phyloP scores from a whole-genome alignment of 2,888 invertebrate species.

The Drepanosiphum platanoidis region DNA sequence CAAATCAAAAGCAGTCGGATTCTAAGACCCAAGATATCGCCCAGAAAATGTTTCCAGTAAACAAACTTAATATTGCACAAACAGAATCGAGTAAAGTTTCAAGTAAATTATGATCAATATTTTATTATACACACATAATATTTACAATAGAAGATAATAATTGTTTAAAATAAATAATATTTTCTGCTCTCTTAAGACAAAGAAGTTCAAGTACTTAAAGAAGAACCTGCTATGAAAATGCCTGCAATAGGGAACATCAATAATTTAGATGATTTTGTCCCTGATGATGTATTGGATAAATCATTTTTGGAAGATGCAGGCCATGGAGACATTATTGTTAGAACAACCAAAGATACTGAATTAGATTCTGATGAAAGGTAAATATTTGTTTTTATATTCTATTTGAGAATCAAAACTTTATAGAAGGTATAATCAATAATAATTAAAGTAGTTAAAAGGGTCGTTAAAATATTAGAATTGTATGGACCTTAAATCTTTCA shows the following conservation, averaged over 20 bases:
- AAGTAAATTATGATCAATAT: neutral
- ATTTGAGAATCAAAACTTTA: too few relatives aligned
- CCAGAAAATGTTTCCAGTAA: slow-evolving; percentile 56
- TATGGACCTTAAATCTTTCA: too few relatives aligned
- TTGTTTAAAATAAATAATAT: neutral
- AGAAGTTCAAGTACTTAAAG: slow-evolving; percentile 1
- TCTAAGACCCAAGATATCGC: slow-evolving; percentile 53
- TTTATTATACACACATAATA: too few relatives aligned
- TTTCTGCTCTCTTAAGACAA: neutral
- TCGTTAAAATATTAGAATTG: too few relatives aligned
- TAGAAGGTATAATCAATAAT: too few relatives aligned
- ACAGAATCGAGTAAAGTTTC: slow-evolving; percentile 27
- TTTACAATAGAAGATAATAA: neutral
- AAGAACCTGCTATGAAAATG: slow-evolving; percentile 18
- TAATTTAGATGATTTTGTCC: slow-evolving; percentile 78
- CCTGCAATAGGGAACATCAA: slow-evolving; percentile 62
- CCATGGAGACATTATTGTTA: slow-evolving; percentile 66
- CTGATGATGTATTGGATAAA: slow-evolving; percentile 78
- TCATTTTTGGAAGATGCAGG: slow-evolving; percentile 79
- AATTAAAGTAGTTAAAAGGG: too few relatives aligned
- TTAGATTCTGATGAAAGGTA: slow-evolving; percentile 72
- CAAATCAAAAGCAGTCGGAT: slow-evolving; percentile 4
- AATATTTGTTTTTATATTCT: too few relatives aligned
- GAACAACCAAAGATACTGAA: slow-evolving; percentile 64
- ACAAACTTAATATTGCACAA: slow-evolving; percentile 17